phyloP scores from a whole-genome alignment of 2,797 vertebrate species.

The Eulemur coronatus region DNA sequence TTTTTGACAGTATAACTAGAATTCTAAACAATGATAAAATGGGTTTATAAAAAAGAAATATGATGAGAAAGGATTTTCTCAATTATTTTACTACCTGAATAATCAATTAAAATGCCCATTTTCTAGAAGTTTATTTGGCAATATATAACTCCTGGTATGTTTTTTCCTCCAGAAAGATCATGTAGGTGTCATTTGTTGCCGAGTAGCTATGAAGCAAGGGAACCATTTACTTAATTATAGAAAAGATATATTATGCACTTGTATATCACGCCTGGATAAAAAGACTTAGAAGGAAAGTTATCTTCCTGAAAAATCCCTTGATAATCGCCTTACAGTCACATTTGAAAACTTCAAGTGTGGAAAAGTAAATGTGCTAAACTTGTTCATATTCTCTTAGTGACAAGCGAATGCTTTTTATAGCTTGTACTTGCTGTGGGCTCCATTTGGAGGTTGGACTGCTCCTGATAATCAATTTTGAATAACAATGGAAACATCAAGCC shows the following conservation, averaged over 20 bases:
- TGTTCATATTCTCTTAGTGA: constrained; percentile 70
- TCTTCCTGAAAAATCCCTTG: constrained; percentile 68
- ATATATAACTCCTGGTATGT: constrained; percentile 44
- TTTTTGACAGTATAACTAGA: constrained; percentile 4
- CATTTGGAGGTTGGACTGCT: constrained; percentile 49
- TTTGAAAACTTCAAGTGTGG: constrained; percentile 69
- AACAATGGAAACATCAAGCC: constrained; percentile 31
- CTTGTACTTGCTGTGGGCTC: constrained; percentile 59
- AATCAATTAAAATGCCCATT: constrained; percentile 65
- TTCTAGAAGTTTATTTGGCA: constrained; percentile 52
- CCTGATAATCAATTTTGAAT: constrained; percentile 53
- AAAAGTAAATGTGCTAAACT: constrained; percentile 69
- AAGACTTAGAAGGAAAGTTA: constrained; percentile 64
- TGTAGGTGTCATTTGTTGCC: constrained; percentile 25
- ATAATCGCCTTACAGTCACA: constrained; percentile 67
- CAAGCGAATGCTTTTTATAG: constrained; percentile 72
- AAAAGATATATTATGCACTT: constrained; percentile 65
- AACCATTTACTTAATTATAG: constrained; percentile 73
- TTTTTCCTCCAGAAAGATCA: constrained; percentile 54
- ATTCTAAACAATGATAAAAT: constrained; percentile 60
- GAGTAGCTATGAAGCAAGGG: constrained; percentile 52
- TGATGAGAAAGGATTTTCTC: constrained; percentile 38
- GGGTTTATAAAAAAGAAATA: constrained; percentile 42
- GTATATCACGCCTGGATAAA: constrained; percentile 57
- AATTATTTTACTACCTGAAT: constrained; percentile 60